Evolutionary conservation across 2,113 vertebrate genomes (phyloP).

Genomic region (Myotis brandtii): DNA sequence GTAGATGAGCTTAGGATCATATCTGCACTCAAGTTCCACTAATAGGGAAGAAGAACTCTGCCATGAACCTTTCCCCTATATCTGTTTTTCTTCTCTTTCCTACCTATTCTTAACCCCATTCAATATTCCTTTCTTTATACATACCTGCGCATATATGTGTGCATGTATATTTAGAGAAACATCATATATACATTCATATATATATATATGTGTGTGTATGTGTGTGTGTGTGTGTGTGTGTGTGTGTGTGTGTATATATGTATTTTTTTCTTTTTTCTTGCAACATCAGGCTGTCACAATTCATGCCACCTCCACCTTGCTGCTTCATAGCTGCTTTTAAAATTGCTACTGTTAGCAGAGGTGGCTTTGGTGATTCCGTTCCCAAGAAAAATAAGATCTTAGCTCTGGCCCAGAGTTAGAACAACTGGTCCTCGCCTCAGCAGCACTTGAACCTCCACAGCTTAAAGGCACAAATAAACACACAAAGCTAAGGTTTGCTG

Average conservation of each 20-base stretch:
- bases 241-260: not conserved
- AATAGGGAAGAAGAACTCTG: not conserved
- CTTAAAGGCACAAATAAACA: constrained; percentile 62
- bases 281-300: constrained; percentile 21
- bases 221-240: too few relatives aligned
- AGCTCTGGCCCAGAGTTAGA: not conserved
- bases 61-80: not conserved
- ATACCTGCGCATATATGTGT: not conserved
- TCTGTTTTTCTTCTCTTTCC: not conserved
- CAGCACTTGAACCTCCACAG: constrained; percentile 42
- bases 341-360: not conserved
- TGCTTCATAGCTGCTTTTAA: constrained; percentile 46
- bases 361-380: not conserved
- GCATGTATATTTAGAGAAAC: not conserved
- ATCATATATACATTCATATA: not conserved
- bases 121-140: not conserved
- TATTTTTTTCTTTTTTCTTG: not conserved
- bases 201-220: not conserved
- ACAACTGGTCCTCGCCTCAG: not conserved
- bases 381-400: constrained; percentile 6
- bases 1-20: not conserved
- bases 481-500: constrained; percentile 49
- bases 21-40: not conserved
- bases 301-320: not conserved
- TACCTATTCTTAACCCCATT: not conserved